Conservation (phyloP, 2,113 vertebrate genomes). For the Neogobius melanostomus region DNA sequence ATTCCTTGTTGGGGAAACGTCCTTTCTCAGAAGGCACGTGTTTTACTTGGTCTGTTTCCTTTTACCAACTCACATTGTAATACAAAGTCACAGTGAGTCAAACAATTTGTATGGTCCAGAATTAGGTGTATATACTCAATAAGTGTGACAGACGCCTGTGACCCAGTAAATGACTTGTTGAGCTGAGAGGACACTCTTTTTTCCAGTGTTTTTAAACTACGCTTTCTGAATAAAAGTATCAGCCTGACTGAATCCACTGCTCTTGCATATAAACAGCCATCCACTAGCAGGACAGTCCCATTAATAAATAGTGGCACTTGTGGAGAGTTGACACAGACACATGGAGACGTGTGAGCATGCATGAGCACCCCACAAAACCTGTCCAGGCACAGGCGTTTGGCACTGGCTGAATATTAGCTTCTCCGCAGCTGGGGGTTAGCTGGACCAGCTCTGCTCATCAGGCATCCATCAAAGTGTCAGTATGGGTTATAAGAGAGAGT, state of each 20-base stretch:
- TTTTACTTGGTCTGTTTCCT: constrained; percentile 26
- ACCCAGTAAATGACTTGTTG: neutral
- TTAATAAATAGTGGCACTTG: constrained; percentile 28
- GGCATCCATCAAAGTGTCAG: constrained; percentile 76
- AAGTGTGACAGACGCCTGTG: neutral
- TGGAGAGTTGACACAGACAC: constrained; percentile 25
- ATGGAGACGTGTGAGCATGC: constrained; percentile 48
- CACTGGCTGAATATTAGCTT: constrained; percentile 61
- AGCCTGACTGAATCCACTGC: constrained; percentile 42
- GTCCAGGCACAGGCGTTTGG: constrained; percentile 33
- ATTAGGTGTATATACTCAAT: too few relatives aligned
- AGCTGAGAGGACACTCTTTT: too few relatives aligned
- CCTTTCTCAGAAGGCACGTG: constrained; percentile 20
- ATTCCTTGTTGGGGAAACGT: constrained; percentile 24
- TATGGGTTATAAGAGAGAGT: constrained; percentile 67
- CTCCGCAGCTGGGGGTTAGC: constrained; percentile 62
- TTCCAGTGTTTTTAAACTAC: too few relatives aligned
- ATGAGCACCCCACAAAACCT: constrained; percentile 22
- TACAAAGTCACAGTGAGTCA: constrained; percentile 38
- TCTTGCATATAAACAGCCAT: constrained; percentile 41
- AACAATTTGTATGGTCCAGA: too few relatives aligned
- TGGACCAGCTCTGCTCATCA: constrained; percentile 64
- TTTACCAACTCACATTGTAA: constrained; percentile 25
- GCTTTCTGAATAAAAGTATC: too few relatives aligned
- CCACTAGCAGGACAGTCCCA: constrained; percentile 21